Evolutionary conservation across 2,797 vertebrate genomes (phyloP).

Genomic region (Melopsittacus undulatus): DNA sequence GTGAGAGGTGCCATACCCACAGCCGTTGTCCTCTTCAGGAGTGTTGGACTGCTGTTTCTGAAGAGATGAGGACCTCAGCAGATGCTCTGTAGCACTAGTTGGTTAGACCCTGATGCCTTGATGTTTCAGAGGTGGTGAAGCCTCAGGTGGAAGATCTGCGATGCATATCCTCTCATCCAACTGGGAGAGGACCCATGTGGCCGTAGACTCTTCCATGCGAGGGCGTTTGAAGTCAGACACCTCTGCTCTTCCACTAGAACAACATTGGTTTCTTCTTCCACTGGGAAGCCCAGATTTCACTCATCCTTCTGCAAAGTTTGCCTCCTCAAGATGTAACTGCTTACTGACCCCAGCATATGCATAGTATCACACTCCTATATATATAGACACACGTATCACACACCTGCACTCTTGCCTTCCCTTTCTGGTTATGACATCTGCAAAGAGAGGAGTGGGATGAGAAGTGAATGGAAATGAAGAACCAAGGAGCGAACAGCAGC

Average conservation of each 20-base stretch:
- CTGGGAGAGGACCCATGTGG: background rate
- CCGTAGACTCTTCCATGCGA: fast-evolving
- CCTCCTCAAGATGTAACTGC: constrained; percentile 9
- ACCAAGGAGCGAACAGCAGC: background rate
- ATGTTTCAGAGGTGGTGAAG: background rate
- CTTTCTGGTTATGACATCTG: constrained; percentile 27
- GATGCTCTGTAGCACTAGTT: constrained; percentile 39
- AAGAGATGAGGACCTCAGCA: constrained; percentile 21
- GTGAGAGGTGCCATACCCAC: constrained; percentile 6
- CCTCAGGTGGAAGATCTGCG: background rate
- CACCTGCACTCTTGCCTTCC: constrained; percentile 27
- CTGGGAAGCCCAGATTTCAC: constrained; percentile 12
- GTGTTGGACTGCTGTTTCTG: background rate
- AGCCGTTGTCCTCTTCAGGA: background rate
- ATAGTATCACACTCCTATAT: background rate
- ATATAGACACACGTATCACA: background rate
- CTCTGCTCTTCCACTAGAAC: background rate
- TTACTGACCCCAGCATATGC: background rate
- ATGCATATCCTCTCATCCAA: fast-evolving
- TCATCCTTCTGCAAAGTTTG: background rate
- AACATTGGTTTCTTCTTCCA: background rate
- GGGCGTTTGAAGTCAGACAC: background rate
- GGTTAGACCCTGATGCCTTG: constrained; percentile 31
- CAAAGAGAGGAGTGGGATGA: constrained; percentile 41
- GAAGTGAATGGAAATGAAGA: constrained; percentile 50